Conservation (phyloP, 2,888 invertebrate species). For the Orchesellides sinensis region DNA sequence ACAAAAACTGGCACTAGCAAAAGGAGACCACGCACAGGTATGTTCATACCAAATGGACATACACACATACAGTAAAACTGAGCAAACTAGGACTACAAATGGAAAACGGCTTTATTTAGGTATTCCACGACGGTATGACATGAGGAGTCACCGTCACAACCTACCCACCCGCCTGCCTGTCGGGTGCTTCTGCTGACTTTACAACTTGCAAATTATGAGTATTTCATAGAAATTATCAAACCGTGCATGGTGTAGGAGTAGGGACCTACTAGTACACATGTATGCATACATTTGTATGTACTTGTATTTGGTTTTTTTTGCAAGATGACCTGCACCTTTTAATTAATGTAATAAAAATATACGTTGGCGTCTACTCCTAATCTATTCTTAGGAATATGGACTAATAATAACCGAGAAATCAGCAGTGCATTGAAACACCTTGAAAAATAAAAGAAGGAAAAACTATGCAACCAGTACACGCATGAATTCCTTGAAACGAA, state of each 20-base stretch:
- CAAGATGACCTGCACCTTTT: slow-evolving; percentile 34
- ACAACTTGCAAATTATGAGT: slow-evolving; percentile 50
- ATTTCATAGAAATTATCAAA: slow-evolving; percentile 52
- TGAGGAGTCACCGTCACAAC: slow-evolving; percentile 33
- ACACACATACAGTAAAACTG: not conserved
- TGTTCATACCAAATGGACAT: not conserved
- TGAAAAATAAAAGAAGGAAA: slow-evolving; percentile 2
- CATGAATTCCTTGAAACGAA: not conserved
- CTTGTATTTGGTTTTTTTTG: too few relatives aligned
- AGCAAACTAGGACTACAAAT: not conserved
- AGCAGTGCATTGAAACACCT: slow-evolving; percentile 18
- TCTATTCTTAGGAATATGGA: slow-evolving; percentile 27
- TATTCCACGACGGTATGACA: slow-evolving; percentile 37
- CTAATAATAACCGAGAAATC: slow-evolving; percentile 48
- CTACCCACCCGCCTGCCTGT: slow-evolving; percentile 48
- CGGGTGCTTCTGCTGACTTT: slow-evolving; percentile 46
- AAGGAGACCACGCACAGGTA: too few relatives aligned
- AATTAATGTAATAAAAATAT: slow-evolving; percentile 59
- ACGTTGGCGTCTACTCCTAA: slow-evolving; percentile 10
- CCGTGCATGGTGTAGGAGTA: slow-evolving; percentile 49
- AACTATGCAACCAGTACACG: not conserved
- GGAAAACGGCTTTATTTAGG: slow-evolving; percentile 38
- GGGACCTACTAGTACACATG: not conserved
- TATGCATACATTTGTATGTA: not conserved
- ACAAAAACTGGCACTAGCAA: not conserved